Base-by-base conservation (phyloP, 2,797 vertebrate genomes). In the Sebastiscus albofasciatus region DNA sequence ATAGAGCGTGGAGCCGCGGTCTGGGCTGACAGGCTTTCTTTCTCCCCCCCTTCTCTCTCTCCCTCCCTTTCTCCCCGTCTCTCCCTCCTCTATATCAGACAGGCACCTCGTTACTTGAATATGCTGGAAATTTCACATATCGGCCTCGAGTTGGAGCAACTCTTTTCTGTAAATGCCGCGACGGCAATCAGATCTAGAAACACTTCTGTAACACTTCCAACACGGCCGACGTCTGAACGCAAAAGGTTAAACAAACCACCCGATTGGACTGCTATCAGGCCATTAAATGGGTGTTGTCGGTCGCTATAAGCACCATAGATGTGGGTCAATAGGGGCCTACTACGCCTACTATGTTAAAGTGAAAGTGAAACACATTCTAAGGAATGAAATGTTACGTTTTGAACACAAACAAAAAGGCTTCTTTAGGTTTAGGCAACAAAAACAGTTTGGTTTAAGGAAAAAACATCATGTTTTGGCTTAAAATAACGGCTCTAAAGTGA, bases 1-100 rank as follows among this genome's bases (percentile, higher is more conserved):
- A 97, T 96, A 97, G 96, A 95, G 93, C 88, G 88, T 94, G 94
- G 96, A 96, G 95, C 93, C 93, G 95, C 94, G 96, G 96, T 97
- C 96, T 94, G 95, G 95, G 93, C 86, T 88, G 85, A 93, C 92
- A 81, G 93, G 86, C 92, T 55, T 78, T 20, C 22, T 52, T 26
- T 31, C 55, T 39, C 36, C 34, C 31, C 46, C 54, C 78, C 29
- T 49, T 29, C 73, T 68, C 29, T 46, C 26, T 55, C 27, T 39
- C 36, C 58, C 24, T 27, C 26, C 58, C 11, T 29, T 10, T 65
- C 58, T 56, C 13, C 67, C 26, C 18, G 29, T 11, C n/a, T 31
- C 67, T 64, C 72, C 1, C 13, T 70, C 22, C 72, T 74, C 52
- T 56, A 5, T 12, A 61, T 65, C 33, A 73, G 64, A 62, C 72